Conservation (phyloP, 2,113 vertebrate species). For the Cricetomys ansorgei region DNA sequence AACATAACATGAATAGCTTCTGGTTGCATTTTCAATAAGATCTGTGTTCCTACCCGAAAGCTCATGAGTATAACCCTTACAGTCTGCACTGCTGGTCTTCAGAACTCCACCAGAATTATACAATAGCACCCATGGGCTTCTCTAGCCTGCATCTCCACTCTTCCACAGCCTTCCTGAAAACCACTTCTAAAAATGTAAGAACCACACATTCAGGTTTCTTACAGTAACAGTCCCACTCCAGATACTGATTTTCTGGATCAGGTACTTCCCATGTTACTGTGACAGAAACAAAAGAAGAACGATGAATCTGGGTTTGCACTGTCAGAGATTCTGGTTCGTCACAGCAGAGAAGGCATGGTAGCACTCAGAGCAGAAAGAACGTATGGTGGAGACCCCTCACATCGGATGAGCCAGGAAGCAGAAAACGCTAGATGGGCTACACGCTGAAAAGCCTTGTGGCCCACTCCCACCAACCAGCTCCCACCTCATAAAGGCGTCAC, state of each 20-base stretch:
- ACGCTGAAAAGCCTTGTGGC: not conserved
- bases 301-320: not conserved
- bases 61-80: not conserved
- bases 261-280: not conserved
- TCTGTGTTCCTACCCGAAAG: not conserved
- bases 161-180: not conserved
- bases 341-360: not conserved
- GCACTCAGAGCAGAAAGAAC: not conserved
- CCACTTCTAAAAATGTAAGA: not conserved
- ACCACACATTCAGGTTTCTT: not conserved
- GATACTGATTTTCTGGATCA: not conserved
- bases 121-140: not conserved
- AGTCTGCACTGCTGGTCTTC: not conserved
- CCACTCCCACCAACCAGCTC: not conserved
- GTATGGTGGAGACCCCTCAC: not conserved
- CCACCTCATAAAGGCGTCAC: not conserved
- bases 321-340: not conserved
- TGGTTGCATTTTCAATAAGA: not conserved
- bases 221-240: not conserved
- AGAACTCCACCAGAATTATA: not conserved
- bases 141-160: not conserved
- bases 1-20: not conserved
- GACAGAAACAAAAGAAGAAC: not conserved
- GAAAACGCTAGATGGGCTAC: not conserved
- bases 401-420: not conserved